Base-by-base conservation (phyloP, 2,888 invertebrate species). In the Cataglyphis rosenhaueri region DNA sequence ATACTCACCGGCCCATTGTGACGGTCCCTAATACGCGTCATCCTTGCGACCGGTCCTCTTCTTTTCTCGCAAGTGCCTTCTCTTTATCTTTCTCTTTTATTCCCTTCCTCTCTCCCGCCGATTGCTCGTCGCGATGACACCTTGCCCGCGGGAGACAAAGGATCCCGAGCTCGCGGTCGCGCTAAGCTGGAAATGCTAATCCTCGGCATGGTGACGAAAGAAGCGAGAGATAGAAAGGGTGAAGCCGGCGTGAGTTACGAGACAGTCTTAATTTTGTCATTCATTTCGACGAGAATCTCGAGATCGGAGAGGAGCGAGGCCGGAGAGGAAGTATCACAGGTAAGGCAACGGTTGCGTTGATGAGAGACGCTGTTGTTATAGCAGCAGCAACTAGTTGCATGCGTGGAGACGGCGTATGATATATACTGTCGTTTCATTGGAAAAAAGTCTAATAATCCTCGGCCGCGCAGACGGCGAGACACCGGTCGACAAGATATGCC, bases 1-100 rank as follows among this genome's bases (percentile, higher is more conserved):
- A 92, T 89, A 89, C 87, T 91, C 89, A 89, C 88, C 88, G 84
- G 85, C 84, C 91, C 89, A 92, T 93, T 93, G 92, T 92, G 89
- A 87, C 79, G 86, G 87, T 87, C 91, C 92, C 91, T 91, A 92
- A 92, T 91, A 83, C 89, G 85, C 91, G 88, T 89, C 90, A 91
- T 92, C 91, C 89, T 65, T 57, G 62, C 81, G 85, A 89, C 89
- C 89, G 88, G 89, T 89, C 84, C 52, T 82, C 57, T 44, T 75
- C 83, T 74, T 61, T 44, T 57, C 75, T 73, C 73, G 35, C 48
- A 44, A 61, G 52, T 25, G 21, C 32, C n/a, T 79, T 38, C 32
- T 62, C 52, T 73, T 78, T 52, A 44, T 25, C 41, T 35, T 32
- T n/a, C 38, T 12, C 29, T 84, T 61, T 32, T 55, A 32, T 32